Percentiles rank a stretch among this genome's conserved stretches.
phyloP scores from a whole-genome alignment of 2,113 vertebrate genomes.

The Cacatua alba region DNA sequence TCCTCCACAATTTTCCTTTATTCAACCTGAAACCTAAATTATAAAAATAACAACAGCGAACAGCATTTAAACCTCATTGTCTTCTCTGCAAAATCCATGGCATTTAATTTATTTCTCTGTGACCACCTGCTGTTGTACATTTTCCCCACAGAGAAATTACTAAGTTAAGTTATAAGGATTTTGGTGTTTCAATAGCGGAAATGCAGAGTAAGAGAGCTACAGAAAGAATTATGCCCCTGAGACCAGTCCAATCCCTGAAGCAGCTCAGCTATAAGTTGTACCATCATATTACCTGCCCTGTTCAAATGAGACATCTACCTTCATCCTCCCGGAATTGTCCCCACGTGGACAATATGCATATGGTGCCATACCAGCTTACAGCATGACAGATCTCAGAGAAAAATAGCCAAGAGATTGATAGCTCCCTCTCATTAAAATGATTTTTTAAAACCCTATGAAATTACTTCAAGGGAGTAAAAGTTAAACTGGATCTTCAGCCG shows the following conservation, averaged over 20 bases:
- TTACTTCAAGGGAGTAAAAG: neutral
- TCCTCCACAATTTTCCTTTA: neutral
- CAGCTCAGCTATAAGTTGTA: neutral
- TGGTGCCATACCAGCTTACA: neutral
- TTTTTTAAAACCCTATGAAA: neutral
- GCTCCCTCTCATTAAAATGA: neutral
- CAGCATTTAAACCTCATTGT: neutral
- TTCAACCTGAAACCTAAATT: neutral
- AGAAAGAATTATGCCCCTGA: neutral
- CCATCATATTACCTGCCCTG: neutral
- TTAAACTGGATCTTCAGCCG: neutral
- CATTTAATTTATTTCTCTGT: neutral
- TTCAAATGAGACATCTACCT: neutral
- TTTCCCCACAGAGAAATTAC: neutral
- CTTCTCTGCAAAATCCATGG: neutral
- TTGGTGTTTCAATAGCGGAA: neutral
- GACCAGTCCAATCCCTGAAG: neutral
- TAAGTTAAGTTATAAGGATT: neutral
- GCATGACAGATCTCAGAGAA: neutral
- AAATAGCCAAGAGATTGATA: neutral
- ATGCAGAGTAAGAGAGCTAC: neutral
- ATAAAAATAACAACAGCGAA: neutral
- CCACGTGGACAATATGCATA: fast-evolving
- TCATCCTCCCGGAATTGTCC: neutral
- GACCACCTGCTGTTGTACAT: neutral